Evolutionary conservation across 64 coral and sea anemone genomes (phyloP).

Genomic region (Montipora sp.): DNA sequence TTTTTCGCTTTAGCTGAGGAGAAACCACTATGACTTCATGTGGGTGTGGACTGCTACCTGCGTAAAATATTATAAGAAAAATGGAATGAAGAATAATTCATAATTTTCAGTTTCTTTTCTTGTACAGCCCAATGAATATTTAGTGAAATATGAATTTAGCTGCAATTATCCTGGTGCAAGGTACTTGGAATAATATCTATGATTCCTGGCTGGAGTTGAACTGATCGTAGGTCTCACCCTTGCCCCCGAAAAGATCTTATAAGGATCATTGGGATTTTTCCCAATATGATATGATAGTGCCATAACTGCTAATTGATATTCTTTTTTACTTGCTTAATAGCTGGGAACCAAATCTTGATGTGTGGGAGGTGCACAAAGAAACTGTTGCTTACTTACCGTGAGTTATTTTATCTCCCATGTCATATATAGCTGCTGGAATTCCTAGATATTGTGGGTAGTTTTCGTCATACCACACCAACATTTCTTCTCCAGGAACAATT

Average conservation of each 20-base stretch:
- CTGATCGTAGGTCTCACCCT: too few species aligned
- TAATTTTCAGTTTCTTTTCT: neutral
- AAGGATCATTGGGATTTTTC: too few species aligned
- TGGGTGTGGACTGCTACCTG: neutral
- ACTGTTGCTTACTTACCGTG: neutral
- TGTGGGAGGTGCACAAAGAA: neutral
- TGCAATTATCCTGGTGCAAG: too few species aligned
- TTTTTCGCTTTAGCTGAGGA: neutral
- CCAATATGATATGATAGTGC: too few species aligned
- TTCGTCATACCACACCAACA: slow-evolving; percentile 73
- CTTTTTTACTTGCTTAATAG: neutral
- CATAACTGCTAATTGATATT: too few species aligned
- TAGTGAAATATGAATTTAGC: too few species aligned
- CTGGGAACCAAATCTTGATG: too few species aligned
- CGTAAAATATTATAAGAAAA: neutral
- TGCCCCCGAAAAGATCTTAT: too few species aligned
- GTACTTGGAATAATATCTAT: too few species aligned
- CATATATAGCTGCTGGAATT: slow-evolving; percentile 24
- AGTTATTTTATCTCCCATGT: neutral
- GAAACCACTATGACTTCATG: slow-evolving; percentile 17
- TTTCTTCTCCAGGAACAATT: slow-evolving; percentile 63
- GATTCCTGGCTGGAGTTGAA: too few species aligned
- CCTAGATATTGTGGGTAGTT: slow-evolving; percentile 61
- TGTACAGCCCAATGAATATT: too few species aligned
- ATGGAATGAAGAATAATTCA: neutral